Base-by-base conservation (phyloP, 2,888 invertebrate species). In the Acronicta alni region DNA sequence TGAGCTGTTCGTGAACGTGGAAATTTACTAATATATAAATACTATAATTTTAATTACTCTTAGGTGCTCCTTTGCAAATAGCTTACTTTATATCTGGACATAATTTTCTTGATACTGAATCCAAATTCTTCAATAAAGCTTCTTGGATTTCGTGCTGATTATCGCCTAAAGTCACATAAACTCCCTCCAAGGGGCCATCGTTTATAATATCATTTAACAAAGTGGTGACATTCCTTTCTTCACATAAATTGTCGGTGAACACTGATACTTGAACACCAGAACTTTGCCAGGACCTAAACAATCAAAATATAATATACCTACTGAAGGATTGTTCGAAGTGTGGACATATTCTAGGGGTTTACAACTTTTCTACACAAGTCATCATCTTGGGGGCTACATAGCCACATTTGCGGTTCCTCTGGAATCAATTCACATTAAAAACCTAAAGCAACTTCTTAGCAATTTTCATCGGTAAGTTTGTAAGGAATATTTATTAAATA, bases 31-130 rank as follows among this genome's bases (percentile, higher is more conserved):
- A n/a, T n/a, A n/a, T n/a, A n/a, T n/a, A n/a, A n/a, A n/a, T n/a
- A n/a, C n/a, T n/a, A n/a, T n/a, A n/a, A n/a, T n/a, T n/a, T n/a
- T n/a, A n/a, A n/a, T n/a, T n/a, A 20, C 20, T 5, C 5, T 4
- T 2, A 20, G 5, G 2, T 4, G 3, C 2, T 5, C 20, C 5
- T 20, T 5, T 14, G 14, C 1, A 41, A 14, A 46, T 8, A 16
- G 38, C 58, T 66, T 58, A 67, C 67, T 58, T 67, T 30, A 71
- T 30, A 37, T 53, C 35, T 5, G n/a, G 6, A 38, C 68, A 57
- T 15, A 61, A 41, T 43, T 57, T 61, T 44, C 62, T 72, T 17
- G 67, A 56, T 18, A 43, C 16, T 18, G 32, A 17, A 42, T 69
- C 72, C 30, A 69, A 54, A 12, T 14, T 39, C 0, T 15, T 49